Conservation (phyloP, 1,140 invertebrate genomes). For the Trichonephila inaurata region DNA sequence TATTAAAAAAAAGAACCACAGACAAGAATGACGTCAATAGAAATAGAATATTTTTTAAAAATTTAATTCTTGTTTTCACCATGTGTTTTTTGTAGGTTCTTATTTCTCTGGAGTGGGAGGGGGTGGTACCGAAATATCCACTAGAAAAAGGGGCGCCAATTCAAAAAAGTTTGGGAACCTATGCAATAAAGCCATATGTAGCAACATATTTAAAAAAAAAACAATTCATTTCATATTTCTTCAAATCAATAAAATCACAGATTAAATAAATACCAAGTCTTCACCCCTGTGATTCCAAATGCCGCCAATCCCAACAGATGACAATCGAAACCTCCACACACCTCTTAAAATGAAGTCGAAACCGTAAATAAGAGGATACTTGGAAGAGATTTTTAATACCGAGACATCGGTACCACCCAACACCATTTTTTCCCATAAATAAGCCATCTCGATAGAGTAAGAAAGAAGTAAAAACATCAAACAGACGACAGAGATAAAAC, state of each 20-base stretch:
- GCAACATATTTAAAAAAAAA: neutral
- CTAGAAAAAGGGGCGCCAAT: no score
- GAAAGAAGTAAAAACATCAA: neutral
- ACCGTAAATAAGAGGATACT: neutral
- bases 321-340: neutral
- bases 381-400: neutral
- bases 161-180: no score
- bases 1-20: no score
- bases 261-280: neutral
- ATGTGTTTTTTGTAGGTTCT: no score
- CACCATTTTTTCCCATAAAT: neutral
- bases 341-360: neutral
- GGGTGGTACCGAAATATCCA: no score
- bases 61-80: no score
- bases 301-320: neutral
- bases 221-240: neutral
- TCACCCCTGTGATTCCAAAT: no score
- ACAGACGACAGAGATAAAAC: slow-evolving; percentile 30
- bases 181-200: no score
- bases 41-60: no score
- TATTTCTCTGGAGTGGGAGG: no score
- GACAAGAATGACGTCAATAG: no score
- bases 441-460: neutral
- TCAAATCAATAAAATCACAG: neutral
- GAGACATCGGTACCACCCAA: neutral